These are phyloP conservation scores for Callocephalon fimbriatum DNA, from an alignment of 2,113 vertebrate species.

Conservation along the genomic window DNA sequence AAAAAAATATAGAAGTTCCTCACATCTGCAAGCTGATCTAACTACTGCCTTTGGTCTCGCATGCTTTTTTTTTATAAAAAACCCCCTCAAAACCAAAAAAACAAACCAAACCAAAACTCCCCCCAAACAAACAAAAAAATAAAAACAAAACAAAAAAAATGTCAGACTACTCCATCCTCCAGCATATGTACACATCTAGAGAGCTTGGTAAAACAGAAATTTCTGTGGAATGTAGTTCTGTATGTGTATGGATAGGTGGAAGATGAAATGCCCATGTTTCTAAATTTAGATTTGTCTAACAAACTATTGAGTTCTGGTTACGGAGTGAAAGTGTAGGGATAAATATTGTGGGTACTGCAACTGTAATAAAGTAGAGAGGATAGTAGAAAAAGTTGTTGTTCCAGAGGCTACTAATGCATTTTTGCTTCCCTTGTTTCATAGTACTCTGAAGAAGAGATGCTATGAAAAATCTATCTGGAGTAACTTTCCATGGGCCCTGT, in stretches of 20 bases:
- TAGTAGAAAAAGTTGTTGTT: not conserved
- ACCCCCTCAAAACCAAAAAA: not conserved
- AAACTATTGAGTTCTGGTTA: not conserved
- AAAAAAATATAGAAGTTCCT: not conserved
- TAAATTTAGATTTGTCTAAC: not conserved
- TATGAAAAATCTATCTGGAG: not conserved
- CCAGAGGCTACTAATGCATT: not conserved
- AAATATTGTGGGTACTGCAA: not conserved
- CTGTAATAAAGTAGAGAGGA: not conserved
- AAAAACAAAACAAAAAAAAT: not conserved
- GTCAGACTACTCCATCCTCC: fast-evolving
- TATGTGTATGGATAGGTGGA: not conserved
- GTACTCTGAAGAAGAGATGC: not conserved
- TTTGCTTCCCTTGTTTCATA: not conserved
- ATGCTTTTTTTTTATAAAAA: not conserved
- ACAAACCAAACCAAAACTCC: not conserved
- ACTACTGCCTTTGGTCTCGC: not conserved
- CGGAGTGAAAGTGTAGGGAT: not conserved
- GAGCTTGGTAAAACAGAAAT: not conserved
- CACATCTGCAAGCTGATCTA: not conserved
- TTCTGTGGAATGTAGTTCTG: not conserved
- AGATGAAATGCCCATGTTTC: not conserved
- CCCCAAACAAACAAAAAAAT: not conserved
- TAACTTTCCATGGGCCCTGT: not conserved
- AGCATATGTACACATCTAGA: not conserved